Evolutionary conservation across 2,113 vertebrate genomes (phyloP).

Genomic region (Puffinus mauretanicus): DNA sequence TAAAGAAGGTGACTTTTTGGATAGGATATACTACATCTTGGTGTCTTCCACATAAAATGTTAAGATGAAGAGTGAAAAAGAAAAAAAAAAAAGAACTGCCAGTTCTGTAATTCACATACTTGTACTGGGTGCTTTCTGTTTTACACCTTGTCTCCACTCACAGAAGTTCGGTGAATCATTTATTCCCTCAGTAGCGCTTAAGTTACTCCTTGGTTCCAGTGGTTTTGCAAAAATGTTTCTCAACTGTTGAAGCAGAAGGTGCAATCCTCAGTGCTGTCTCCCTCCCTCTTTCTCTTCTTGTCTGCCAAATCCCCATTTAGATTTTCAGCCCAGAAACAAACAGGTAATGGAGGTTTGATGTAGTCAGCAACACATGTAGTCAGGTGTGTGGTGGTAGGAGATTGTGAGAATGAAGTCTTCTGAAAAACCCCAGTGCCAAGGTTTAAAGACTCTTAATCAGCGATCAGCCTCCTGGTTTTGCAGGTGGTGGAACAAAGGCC

Average conservation of each 20-base stretch:
- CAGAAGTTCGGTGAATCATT: slow-evolving; percentile 35
- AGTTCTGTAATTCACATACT: slow-evolving; percentile 21
- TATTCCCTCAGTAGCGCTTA: not conserved
- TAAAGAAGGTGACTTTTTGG: not conserved
- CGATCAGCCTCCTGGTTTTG: not conserved
- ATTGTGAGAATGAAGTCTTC: not conserved
- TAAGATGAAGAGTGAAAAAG: not conserved
- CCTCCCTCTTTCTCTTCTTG: not conserved
- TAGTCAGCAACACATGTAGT: not conserved
- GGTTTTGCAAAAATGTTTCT: slow-evolving; percentile 32
- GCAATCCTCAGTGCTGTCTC: not conserved
- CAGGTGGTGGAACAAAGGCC: not conserved
- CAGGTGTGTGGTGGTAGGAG: not conserved
- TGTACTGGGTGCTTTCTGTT: slow-evolving; percentile 21
- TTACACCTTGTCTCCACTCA: slow-evolving; percentile 10
- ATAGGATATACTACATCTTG: not conserved
- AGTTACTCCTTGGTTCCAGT: slow-evolving; percentile 19
- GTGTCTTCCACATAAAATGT: not conserved
- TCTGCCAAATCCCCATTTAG: not conserved
- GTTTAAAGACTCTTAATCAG: not conserved
- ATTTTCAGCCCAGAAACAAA: not conserved
- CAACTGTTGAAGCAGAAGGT: slow-evolving; percentile 26
- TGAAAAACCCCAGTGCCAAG: not conserved
- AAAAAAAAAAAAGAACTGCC: not conserved
- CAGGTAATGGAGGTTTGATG: not conserved